phyloP scores from a whole-genome alignment of 2,797 vertebrate species.

The Pachyuromys duprasi region DNA sequence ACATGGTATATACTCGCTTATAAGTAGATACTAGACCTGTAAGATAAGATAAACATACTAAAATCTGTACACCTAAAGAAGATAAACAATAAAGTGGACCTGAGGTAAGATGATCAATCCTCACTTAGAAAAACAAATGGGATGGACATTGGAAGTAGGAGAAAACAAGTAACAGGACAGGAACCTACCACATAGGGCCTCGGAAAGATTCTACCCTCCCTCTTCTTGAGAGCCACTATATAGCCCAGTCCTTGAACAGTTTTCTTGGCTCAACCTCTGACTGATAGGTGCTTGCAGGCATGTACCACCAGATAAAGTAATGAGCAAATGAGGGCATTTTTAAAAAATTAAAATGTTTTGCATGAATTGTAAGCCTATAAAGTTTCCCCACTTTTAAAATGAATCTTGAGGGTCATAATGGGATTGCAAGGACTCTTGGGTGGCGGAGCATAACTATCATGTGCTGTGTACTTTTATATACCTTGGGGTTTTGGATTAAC shows the following conservation, averaged over 20 bases:
- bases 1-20: too few relatives aligned
- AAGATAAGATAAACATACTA: too few relatives aligned
- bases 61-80: too few relatives aligned
- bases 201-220: too few relatives aligned
- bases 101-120: too few relatives aligned
- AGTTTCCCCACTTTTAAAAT: not conserved
- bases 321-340: not conserved
- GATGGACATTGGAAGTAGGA: too few relatives aligned
- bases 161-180: too few relatives aligned
- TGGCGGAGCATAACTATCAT: not conserved
- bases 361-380: not conserved
- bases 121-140: too few relatives aligned
- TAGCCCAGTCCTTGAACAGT: not conserved
- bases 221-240: not conserved
- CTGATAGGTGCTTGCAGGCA: not conserved
- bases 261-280: not conserved
- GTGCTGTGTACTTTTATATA: not conserved
- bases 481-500: slow-evolving; percentile 11
- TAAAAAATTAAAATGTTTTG: not conserved
- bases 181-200: too few relatives aligned
- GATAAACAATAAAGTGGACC: too few relatives aligned
- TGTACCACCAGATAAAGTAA: not conserved
- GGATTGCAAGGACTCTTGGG: not conserved
- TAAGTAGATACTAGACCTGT: too few relatives aligned
- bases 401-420: not conserved